These are phyloP conservation scores for Boloria selene DNA, from an alignment of 2,888 invertebrate genomes.

Conservation along the genomic window DNA sequence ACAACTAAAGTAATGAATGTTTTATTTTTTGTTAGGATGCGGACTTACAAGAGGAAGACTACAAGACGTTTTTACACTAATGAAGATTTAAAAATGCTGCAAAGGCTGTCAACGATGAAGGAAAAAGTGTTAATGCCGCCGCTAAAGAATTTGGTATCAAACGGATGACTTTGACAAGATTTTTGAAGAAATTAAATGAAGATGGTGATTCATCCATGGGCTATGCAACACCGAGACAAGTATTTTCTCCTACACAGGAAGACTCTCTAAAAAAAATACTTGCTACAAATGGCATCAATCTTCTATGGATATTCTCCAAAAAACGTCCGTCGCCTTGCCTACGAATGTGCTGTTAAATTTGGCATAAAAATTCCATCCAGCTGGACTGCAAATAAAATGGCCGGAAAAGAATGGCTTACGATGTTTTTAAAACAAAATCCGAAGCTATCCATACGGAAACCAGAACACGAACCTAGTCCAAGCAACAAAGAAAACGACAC, in stretches of 20 bases:
- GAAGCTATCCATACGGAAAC: constrained; percentile 44
- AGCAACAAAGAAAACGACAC: too few relatives aligned
- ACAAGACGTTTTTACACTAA: constrained; percentile 40
- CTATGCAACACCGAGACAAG: constrained; percentile 41
- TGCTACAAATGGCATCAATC: constrained; percentile 41
- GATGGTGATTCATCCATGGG: constrained; percentile 38
- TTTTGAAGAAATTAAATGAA: constrained; percentile 41
- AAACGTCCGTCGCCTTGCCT: constrained; percentile 42
- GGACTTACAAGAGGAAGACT: constrained; percentile 38
- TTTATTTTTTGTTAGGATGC: constrained; percentile 40
- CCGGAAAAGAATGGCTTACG: constrained; percentile 44
- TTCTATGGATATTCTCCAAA: constrained; percentile 42
- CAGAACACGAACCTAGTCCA: too few relatives aligned
- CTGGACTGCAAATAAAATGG: too few relatives aligned
- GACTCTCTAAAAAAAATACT: constrained; percentile 39
- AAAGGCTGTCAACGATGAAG: constrained; percentile 39
- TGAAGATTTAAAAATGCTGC: constrained; percentile 39
- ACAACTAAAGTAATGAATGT: constrained; percentile 30
- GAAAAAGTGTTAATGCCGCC: constrained; percentile 39
- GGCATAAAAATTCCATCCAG: constrained; percentile 32
- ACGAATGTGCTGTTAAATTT: constrained; percentile 41
- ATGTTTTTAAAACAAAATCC: constrained; percentile 44
- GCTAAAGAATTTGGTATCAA: constrained; percentile 44
- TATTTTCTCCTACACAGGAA: constrained; percentile 39
- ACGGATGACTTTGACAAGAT: constrained; percentile 43